Evolutionary conservation across 2,888 invertebrate genomes (phyloP), one percentile per base, ranked within the genome.

Genomic region (Oegoconia quadripuncta): DNA sequence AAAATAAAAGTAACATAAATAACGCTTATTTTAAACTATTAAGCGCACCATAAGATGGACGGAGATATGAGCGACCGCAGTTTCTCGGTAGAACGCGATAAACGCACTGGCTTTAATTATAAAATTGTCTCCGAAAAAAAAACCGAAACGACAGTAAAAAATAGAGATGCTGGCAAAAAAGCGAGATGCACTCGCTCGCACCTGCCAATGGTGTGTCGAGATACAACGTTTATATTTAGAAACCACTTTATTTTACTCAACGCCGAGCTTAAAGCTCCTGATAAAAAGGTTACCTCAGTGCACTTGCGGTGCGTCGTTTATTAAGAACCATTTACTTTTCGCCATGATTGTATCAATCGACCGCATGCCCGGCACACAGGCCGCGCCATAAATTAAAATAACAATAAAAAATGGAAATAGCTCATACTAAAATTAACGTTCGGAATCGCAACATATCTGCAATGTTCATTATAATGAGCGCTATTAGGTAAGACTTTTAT

Each of bases 171-270:
- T 65, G 50, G 74, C 58, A 77, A 31, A 32, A 42, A 38, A 65
- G 64, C 59, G 56, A 70, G 74, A 78, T 59, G 74, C 74, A 68
- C 68, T 68, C 68, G 64, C 77, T 74, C 70, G 76, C 83, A 83
- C 81, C 84, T 86, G 86, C 84, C 86, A 84, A 83, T 83, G 74
- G 69, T 68, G 74, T 74, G 77, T 82, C 75, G 71, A 79, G 84
- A 86, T 84, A 86, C 74, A 69, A 65, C 65, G 78, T 75, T 81
- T 87, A 87, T 86, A 84, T 86, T 81, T 87, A 87, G 84, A 84
- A 82, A 81, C 74, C 82, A 83, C 82, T 84, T 84, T 82, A 84
- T 83, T 82, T 79, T 83, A 75, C 77, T 74, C 78, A 78, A 79
- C 80, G 81, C 73, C 74, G 61, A 66, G 76, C 78, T 77, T 73